Evolutionary conservation across 2,797 vertebrate genomes (phyloP).

Genomic region (Xenentodon cancila): DNA sequence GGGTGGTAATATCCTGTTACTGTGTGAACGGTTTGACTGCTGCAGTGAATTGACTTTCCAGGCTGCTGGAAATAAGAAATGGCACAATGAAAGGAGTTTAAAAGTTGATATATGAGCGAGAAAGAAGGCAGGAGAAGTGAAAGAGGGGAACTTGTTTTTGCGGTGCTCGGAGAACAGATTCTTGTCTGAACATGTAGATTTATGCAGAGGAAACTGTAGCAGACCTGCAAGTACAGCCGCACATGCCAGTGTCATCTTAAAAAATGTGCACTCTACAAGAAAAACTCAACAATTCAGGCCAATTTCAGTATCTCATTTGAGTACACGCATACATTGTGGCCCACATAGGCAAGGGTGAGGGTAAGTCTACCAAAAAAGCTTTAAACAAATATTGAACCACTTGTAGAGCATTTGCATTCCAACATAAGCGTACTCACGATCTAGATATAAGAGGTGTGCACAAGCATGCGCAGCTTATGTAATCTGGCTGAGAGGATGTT

Average conservation of each 20-base stretch:
- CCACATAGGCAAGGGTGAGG: background rate
- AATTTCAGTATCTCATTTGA: constrained; percentile 3
- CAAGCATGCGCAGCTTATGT: constrained; percentile 27
- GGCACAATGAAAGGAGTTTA: constrained; percentile 41
- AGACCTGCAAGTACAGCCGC: background rate
- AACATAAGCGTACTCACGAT: constrained; percentile 33
- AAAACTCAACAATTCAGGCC: constrained; percentile 12
- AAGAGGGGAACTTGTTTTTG: constrained; percentile 21
- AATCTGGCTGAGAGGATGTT: constrained; percentile 38
- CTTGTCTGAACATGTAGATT: constrained; percentile 7
- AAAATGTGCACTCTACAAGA: background rate
- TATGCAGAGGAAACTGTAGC: constrained; percentile 4
- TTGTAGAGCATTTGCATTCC: constrained; percentile 26
- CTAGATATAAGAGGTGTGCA: constrained; percentile 8
- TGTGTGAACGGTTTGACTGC: constrained; percentile 45
- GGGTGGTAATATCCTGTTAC: constrained; percentile 59
- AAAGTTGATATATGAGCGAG: constrained; percentile 40
- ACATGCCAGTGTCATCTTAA: no score
- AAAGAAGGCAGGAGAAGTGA: constrained; percentile 8
- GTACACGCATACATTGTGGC: background rate
- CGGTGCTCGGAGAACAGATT: constrained; percentile 23
- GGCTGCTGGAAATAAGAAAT: constrained; percentile 62
- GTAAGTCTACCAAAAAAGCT: background rate
- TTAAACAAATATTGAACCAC: constrained; percentile 13
- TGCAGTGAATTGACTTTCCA: constrained; percentile 31